A percentile compares a stretch with the other conserved stretches of the same genome.
Conservation (phyloP, 2,113 vertebrate species). For the Protobothrops flavoviridis region DNA sequence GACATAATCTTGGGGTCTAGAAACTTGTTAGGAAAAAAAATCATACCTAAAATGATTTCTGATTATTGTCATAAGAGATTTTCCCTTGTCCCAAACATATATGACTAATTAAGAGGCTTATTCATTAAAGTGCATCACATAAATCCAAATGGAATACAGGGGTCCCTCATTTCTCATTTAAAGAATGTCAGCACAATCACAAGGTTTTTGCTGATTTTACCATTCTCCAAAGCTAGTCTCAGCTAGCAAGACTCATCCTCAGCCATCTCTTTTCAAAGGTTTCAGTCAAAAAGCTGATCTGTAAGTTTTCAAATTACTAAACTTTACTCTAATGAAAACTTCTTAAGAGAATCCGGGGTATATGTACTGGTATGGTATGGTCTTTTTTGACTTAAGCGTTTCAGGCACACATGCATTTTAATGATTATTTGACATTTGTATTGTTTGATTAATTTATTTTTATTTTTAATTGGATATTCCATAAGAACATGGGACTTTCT, state of each 20-base stretch:
- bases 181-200: neutral
- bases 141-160: neutral
- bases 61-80: neutral
- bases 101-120: neutral
- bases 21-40: neutral
- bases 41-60: neutral
- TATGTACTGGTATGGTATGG: neutral
- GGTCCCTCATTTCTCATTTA: neutral
- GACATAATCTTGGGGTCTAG: neutral
- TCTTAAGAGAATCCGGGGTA: neutral
- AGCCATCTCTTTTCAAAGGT: neutral
- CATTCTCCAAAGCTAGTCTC: neutral
- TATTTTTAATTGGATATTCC: neutral
- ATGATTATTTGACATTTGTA: neutral
- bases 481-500: neutral
- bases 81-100: neutral
- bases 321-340: neutral
- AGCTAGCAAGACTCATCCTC: neutral
- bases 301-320: neutral
- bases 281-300: neutral
- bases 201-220: neutral
- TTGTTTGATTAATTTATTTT: neutral
- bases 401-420: neutral
- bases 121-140: neutral
- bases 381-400: neutral